Conservation (phyloP, 2,797 vertebrate genomes). For the Danio jaintianensis region DNA sequence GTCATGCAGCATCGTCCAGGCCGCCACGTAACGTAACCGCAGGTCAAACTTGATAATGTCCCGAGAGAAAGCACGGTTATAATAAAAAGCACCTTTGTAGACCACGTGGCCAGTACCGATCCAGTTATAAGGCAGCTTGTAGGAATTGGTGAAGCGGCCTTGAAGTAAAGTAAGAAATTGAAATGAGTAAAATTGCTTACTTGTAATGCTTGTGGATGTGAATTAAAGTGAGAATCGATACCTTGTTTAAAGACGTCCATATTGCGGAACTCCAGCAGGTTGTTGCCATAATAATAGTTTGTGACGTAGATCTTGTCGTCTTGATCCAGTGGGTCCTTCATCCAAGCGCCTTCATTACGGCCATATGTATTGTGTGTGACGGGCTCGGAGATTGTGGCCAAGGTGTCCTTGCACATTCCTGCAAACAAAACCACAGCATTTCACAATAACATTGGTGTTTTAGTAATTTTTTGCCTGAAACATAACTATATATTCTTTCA, state of each 20-base stretch:
- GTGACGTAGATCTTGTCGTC: conserved; percentile 92
- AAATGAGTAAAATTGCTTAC: neutral
- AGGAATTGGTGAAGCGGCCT: conserved; percentile 96
- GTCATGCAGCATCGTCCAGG: conserved; percentile 95
- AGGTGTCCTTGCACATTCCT: conserved; percentile 94
- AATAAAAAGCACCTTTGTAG: conserved; percentile 92
- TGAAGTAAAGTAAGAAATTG: neutral
- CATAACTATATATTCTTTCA: too few species aligned
- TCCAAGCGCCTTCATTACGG: conserved; percentile 94
- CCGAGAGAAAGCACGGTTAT: conserved; percentile 96
- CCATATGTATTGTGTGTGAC: conserved; percentile 93
- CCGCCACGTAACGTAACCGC: conserved; percentile 85
- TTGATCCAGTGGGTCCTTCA: conserved; percentile 94
- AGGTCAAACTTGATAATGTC: conserved; percentile 97
- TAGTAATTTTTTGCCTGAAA: neutral
- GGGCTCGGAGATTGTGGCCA: conserved; percentile 93
- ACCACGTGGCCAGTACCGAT: conserved; percentile 95
- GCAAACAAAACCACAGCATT: neutral
- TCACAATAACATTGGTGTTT: neutral
- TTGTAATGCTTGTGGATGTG: neutral
- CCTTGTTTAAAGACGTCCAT: conserved; percentile 95
- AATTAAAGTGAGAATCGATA: conserved; percentile 59
- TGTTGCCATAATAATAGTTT: conserved; percentile 95
- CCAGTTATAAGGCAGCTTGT: conserved; percentile 98
- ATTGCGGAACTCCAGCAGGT: conserved; percentile 92